Evolutionary conservation across 2,113 vertebrate species (phyloP).

Genomic region (Caranx ignobilis): DNA sequence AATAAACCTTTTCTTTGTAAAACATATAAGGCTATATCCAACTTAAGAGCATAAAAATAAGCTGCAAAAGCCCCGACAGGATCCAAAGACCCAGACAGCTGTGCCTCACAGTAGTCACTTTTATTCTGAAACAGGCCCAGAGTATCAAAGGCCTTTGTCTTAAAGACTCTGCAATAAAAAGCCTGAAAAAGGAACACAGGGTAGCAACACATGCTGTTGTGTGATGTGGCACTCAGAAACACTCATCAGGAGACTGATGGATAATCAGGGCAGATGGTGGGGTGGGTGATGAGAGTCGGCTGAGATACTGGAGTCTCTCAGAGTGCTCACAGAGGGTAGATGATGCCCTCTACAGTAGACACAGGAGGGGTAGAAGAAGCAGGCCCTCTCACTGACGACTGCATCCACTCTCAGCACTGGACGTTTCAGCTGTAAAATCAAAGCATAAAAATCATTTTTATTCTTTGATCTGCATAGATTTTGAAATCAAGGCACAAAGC

Average conservation of each 20-base stretch:
- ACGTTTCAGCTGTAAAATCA: neutral
- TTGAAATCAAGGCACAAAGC: neutral
- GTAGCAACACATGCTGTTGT: constrained; percentile 64
- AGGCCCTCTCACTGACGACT: constrained; percentile 28
- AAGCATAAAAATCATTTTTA: neutral
- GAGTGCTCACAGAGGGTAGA: constrained; percentile 77
- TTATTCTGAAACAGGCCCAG: constrained; percentile 63
- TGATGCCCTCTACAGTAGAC: constrained; percentile 85
- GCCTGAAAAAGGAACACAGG: constrained; percentile 62
- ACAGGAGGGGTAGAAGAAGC: constrained; percentile 45
- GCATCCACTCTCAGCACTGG: neutral
- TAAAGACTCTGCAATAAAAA: constrained; percentile 73
- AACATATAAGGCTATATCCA: constrained; percentile 37
- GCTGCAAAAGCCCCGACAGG: constrained; percentile 38
- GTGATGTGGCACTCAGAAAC: constrained; percentile 77
- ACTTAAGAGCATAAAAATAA: constrained; percentile 52
- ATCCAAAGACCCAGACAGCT: constrained; percentile 71
- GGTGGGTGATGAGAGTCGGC: constrained; percentile 47
- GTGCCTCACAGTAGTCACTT: constrained; percentile 64
- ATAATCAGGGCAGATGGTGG: constrained; percentile 60
- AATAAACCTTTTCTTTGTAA: constrained; percentile 28
- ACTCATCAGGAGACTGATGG: constrained; percentile 67
- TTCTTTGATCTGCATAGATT: neutral
- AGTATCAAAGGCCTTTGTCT: constrained; percentile 78
- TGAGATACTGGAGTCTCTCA: constrained; percentile 57